Base-by-base conservation (phyloP, 1,140 invertebrate genomes). In the Brachionus sp. region DNA sequence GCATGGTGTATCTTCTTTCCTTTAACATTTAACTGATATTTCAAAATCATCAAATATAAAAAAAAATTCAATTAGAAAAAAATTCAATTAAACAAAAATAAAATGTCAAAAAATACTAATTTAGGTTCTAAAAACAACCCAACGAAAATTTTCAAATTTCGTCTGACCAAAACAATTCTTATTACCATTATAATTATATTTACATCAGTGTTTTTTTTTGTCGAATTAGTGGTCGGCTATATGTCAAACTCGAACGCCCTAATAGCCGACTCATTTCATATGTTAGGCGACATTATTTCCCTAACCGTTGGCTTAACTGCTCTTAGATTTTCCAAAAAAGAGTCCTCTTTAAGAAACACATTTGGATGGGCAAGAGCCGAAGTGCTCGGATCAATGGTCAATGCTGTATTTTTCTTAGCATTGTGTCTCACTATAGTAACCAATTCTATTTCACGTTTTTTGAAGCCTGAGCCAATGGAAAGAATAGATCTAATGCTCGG, bases 281-380 rank as follows among this genome's bases (percentile, higher is more conserved):
- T 91, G 91, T 84, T 91, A 19, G 90, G 90, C 19, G 91, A 91
- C 86, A 89, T 91, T 2, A 87, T 91, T 42, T 89, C 91, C 10
- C 85, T 91, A 12, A 86, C 90, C 16, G 87, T 90, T n/a, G 90
- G 88, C 5, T 86, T 90, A 84, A 86, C 87, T n/a, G 89, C 88
- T 9, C 85, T 89, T 19, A 84, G 87, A 84, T 87, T 84, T 19
- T 37, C 84, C 37, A 84, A 86, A 85, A 68, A 86, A 86, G 85
- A 85, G 86, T 7, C 87, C 0, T 39, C 29, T 5, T 33, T 90
- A 77, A 87, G 87, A 44, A 91, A 91, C 83, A 91, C 91, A 13
- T 91, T 91, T 86, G 91, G 91, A 16, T 91, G 91, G 91, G 89
- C 89, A 23, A 86, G 91, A 73, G 91, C 91, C 16, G 91, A 91